Evolutionary conservation across 2,888 invertebrate genomes (phyloP).

Genomic region (Sphaeridia pumilis): DNA sequence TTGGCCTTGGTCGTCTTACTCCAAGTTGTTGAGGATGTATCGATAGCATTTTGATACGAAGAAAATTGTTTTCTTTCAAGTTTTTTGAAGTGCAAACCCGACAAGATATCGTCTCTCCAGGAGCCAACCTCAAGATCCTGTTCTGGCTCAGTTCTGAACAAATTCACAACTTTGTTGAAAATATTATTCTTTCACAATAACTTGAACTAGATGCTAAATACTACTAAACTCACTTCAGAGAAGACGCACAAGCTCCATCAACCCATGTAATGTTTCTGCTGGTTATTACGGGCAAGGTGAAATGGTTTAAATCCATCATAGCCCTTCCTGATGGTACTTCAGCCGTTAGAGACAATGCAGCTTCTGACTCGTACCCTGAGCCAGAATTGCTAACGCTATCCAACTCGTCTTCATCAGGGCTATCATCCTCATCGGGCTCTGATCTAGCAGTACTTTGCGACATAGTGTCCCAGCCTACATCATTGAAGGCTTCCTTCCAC

Average conservation of each 20-base stretch:
- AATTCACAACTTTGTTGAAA: not conserved
- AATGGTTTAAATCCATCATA: constrained; percentile 4
- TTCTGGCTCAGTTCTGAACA: constrained; percentile 10
- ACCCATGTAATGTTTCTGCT: constrained; percentile 26
- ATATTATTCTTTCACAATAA: not conserved
- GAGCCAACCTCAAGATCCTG: constrained; percentile 32
- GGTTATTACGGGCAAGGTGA: not conserved
- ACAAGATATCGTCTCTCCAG: constrained; percentile 33
- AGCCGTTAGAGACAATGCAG: constrained; percentile 13
- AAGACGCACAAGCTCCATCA: constrained; percentile 28
- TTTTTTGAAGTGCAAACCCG: constrained; percentile 24
- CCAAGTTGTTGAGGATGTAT: constrained; percentile 21
- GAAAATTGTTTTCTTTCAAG: constrained; percentile 20
- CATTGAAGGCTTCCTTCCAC: constrained; percentile 28
- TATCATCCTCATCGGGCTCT: constrained; percentile 19
- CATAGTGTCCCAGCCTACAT: constrained; percentile 22
- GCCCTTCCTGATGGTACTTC: constrained; percentile 19
- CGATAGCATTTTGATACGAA: constrained; percentile 28
- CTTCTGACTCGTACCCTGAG: not conserved
- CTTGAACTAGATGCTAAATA: not conserved
- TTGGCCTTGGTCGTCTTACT: constrained; percentile 24
- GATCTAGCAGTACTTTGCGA: constrained; percentile 18
- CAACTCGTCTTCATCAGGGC: constrained; percentile 22
- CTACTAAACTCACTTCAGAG: constrained; percentile 14
- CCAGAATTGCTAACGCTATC: constrained; percentile 11